Base-by-base conservation (phyloP, 2,888 invertebrate species). In the Dilophus febrilis region DNA sequence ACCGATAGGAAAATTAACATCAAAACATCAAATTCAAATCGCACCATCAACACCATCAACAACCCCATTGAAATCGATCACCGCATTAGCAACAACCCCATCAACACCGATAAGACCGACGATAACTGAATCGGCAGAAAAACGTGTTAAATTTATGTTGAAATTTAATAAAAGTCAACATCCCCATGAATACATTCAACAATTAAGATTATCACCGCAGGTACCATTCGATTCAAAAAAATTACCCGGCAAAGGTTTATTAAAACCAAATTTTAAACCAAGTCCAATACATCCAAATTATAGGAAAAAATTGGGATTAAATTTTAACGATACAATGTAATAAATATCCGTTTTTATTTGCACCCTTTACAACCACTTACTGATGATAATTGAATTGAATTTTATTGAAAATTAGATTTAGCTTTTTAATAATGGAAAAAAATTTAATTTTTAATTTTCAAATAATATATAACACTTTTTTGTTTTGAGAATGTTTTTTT, bases 271-370 rank as follows among this genome's bases (percentile, higher is more conserved):
- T 36, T 68, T 71, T 0, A 65, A 74, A 2, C 71, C 75, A 0
- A 78, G 77, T 1, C 83, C 82, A 0, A 76, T 83, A 2, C 79
- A 84, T 59, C 84, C 84, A 0, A 84, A 82, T 59, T 78, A 79
- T 50, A 76, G 70, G 50, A 71, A 65, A 48, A 70, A 67, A 44
- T 47, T 61, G 11, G 55, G 54, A 38, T 40, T 57, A 6, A 4
- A 22, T 22, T 22, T 22, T 6, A 22, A 22, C 8, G 22, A 22
- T 22, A 22, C 22, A 22, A 6, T 22, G 4, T 22, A 22, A 22
- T 6, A 22, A 6, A 22, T 22, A 22, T 22, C n/a, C n/a, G n/a
- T n/a, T n/a, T n/a, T n/a, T n/a, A n/a, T n/a, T n/a, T n/a, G n/a
- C n/a, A n/a, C n/a, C n/a, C n/a, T n/a, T n/a, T n/a, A n/a, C n/a